Percentiles rank a stretch among this genome's conserved stretches.
Conservation (phyloP, 1,140 invertebrate species). For the Drosophila tropicalis region DNA sequence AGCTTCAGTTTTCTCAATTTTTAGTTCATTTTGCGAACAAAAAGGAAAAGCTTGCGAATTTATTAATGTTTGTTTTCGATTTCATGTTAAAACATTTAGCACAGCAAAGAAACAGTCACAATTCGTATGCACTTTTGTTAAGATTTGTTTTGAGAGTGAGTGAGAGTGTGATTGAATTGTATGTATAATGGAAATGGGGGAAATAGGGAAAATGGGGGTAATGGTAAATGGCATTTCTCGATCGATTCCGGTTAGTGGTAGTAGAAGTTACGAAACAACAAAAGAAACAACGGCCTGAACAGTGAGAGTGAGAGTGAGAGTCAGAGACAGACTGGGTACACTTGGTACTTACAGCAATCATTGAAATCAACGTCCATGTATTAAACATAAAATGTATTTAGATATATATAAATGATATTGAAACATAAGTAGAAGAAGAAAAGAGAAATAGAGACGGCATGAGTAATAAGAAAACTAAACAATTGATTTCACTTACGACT, state of each 20-base stretch:
- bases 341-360: slow-evolving; percentile 75
- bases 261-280: slow-evolving; percentile 20
- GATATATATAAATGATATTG: slow-evolving; percentile 25
- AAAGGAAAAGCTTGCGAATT: slow-evolving; percentile 6
- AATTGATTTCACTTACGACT: slow-evolving; percentile 57
- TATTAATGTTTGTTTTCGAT: not conserved
- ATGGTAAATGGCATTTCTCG: not conserved
- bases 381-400: slow-evolving; percentile 58
- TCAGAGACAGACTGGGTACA: slow-evolving; percentile 40
- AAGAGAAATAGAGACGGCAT: slow-evolving; percentile 61
- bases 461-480: slow-evolving; percentile 62
- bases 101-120: not conserved
- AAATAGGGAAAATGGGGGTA: not conserved
- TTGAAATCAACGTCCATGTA: slow-evolving; percentile 60
- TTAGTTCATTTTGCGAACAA: not conserved
- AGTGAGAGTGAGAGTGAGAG: slow-evolving; percentile 20
- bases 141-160: not conserved
- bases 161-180: not conserved
- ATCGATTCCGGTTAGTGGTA: slow-evolving; percentile 9
- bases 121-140: slow-evolving; percentile 9
- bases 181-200: not conserved
- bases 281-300: slow-evolving; percentile 23
- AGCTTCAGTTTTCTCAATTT: slow-evolving; percentile 28
- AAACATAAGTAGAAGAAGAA: slow-evolving; percentile 38
- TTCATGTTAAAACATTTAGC: slow-evolving; percentile 6